A percentile compares a stretch with the other conserved stretches of the same genome.
Evolutionary conservation across 2,113 vertebrate genomes (phyloP).

Genomic region (Eretmochelys imbricata): DNA sequence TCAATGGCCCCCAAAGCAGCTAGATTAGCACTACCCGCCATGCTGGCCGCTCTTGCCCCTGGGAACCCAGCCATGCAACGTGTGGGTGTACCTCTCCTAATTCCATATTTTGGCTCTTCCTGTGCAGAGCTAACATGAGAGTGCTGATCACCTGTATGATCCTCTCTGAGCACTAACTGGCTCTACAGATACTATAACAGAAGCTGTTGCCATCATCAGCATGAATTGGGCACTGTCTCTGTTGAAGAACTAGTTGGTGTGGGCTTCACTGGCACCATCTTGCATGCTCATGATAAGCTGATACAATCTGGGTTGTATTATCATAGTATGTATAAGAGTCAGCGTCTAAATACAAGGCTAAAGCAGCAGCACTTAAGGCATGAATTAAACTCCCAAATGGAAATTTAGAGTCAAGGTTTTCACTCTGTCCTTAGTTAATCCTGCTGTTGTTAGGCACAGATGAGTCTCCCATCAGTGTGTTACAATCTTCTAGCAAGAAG

Average conservation of each 20-base stretch:
- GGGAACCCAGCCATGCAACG: too few species aligned
- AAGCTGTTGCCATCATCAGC: background rate
- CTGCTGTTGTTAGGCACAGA: background rate
- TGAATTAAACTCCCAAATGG: background rate
- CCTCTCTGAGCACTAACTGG: background rate
- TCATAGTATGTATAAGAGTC: background rate
- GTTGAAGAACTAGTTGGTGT: background rate
- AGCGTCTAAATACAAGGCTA: background rate
- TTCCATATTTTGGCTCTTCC: too few species aligned
- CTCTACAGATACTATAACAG: background rate
- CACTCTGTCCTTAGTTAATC: background rate
- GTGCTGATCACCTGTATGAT: background rate
- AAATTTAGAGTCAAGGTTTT: background rate
- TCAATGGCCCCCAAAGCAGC: too few species aligned
- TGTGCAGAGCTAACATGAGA: background rate
- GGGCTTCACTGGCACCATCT: too few species aligned
- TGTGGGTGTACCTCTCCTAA: too few species aligned
- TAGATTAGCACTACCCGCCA: too few species aligned
- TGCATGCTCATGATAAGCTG: background rate
- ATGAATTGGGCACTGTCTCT: background rate
- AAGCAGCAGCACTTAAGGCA: fast-evolving
- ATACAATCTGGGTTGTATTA: background rate
- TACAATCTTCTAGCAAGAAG: background rate
- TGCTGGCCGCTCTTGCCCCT: too few species aligned
- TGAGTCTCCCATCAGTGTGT: background rate